Evolutionary conservation across 2,888 invertebrate genomes (phyloP).

Genomic region (Ochropleura plecta): DNA sequence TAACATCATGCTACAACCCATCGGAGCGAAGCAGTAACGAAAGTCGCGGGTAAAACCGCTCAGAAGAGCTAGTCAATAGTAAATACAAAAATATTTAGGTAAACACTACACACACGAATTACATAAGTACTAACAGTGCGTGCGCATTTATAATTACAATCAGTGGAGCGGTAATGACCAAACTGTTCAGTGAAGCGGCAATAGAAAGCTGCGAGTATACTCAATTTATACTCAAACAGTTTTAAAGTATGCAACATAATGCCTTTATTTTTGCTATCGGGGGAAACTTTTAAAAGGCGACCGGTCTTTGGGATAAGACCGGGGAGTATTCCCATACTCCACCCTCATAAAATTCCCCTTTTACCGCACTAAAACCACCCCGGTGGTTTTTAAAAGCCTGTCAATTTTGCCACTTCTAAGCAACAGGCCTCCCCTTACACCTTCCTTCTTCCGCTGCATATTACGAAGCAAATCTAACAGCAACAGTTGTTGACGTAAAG

Average conservation of each 20-base stretch:
- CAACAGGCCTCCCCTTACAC: no score
- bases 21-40: no score
- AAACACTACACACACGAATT: slow-evolving; percentile 20
- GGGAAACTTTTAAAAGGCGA: no score
- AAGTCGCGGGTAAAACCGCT: no score
- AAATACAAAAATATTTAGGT: slow-evolving; percentile 23
- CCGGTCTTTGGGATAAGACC: no score
- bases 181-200: slow-evolving; percentile 59
- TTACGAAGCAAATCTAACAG: slow-evolving; percentile 6
- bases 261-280: neutral
- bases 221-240: slow-evolving; percentile 17
- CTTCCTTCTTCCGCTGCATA: neutral
- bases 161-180: slow-evolving; percentile 59
- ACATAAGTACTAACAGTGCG: slow-evolving; percentile 47
- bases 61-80: neutral
- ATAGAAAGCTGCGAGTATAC: slow-evolving; percentile 52
- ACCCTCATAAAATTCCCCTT: no score
- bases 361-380: no score
- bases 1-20: no score
- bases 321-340: no score
- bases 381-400: no score
- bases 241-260: neutral
- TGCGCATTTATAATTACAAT: slow-evolving; percentile 45
- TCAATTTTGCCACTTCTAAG: no score
- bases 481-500: neutral